Evolutionary conservation across 2,113 vertebrate species (phyloP).

Genomic region (Eleginops maclovinus): DNA sequence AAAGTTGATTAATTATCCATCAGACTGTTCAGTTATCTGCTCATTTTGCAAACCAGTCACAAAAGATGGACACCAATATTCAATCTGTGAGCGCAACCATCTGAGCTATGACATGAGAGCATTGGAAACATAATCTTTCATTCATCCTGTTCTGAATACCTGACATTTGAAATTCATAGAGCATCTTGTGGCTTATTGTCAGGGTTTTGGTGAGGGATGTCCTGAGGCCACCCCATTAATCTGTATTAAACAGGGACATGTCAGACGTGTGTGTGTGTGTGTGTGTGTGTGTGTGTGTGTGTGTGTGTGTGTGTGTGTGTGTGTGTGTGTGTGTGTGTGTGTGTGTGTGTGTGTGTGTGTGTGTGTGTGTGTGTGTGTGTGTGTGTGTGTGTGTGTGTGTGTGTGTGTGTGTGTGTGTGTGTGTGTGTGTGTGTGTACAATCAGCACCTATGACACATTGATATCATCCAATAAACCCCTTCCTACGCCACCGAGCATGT

Average conservation of each 20-base stretch:
- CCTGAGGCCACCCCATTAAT: slow-evolving; percentile 69
- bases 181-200: slow-evolving; percentile 68
- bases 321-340: slow-evolving; percentile 4
- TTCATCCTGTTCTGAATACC: slow-evolving; percentile 60
- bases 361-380: slow-evolving; percentile 17
- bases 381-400: slow-evolving; percentile 11
- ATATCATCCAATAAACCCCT: no score
- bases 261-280: slow-evolving; percentile 35
- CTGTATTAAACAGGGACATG: slow-evolving; percentile 70
- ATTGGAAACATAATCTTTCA: slow-evolving; percentile 58
- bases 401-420: background rate
- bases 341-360: slow-evolving; percentile 23
- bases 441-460: no score
- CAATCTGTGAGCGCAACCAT: slow-evolving; percentile 2
- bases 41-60: slow-evolving; percentile 43
- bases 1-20: slow-evolving; percentile 45
- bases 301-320: background rate
- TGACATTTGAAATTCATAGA: slow-evolving; percentile 67
- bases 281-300: background rate
- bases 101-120: slow-evolving; percentile 43
- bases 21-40: background rate
- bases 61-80: slow-evolving; percentile 24
- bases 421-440: no score
- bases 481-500: no score
- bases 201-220: slow-evolving; percentile 65